Percentiles rank a stretch among this genome's conserved stretches.
These are phyloP conservation scores for Salvelinus alpinus DNA, from an alignment of 2,113 vertebrate genomes.

Conservation along the genomic window DNA sequence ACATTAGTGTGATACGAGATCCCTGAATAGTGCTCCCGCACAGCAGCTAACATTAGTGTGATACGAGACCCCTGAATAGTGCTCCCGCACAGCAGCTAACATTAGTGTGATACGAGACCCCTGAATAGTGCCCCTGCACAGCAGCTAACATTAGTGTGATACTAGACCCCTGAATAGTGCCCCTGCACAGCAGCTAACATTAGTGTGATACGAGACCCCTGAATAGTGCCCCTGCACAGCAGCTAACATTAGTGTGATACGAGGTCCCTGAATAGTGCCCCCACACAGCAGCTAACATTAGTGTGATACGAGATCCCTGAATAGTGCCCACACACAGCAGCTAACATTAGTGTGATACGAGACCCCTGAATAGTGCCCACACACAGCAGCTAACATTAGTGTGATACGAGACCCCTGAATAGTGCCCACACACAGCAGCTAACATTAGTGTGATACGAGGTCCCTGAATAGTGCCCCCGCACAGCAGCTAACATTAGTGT, in stretches of 20 bases:
- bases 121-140: not conserved
- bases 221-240: not conserved
- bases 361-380: not conserved
- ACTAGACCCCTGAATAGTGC: constrained; percentile 20
- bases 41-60: constrained; percentile 18
- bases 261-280: constrained; percentile 8
- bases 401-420: constrained; percentile 27
- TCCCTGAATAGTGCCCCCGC: not conserved
- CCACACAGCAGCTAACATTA: constrained; percentile 16
- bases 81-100: not conserved
- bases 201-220: constrained; percentile 34
- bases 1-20: constrained; percentile 41
- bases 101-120: constrained; percentile 40
- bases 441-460: constrained; percentile 40
- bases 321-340: not conserved
- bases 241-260: constrained; percentile 35
- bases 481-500: constrained; percentile 18
- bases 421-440: not conserved
- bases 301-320: constrained; percentile 28
- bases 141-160: constrained; percentile 27
- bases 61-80: constrained; percentile 27
- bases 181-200: not conserved
- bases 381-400: constrained; percentile 16
- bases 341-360: constrained; percentile 32
- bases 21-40: not conserved